Conservation (phyloP, 2,797 vertebrate species). For the Hoplostethus atlanticus region DNA sequence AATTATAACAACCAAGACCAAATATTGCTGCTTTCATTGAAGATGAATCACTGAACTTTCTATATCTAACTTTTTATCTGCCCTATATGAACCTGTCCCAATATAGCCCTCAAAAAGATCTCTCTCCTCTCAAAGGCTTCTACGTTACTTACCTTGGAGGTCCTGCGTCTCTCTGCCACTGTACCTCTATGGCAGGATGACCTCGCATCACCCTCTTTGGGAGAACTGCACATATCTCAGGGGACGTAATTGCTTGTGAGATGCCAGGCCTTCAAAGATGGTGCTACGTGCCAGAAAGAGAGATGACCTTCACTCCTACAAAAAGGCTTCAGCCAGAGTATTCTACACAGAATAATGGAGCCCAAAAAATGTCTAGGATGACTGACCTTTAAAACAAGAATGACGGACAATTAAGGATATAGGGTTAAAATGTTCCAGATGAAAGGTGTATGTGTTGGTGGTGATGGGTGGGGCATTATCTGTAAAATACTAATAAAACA, state of each 20-base stretch:
- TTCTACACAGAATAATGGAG: slow-evolving; percentile 20
- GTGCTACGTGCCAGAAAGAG: slow-evolving; percentile 23
- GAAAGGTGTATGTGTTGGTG: neutral
- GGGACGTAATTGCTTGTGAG: slow-evolving; percentile 53
- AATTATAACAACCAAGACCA: no score
- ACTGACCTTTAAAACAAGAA: slow-evolving; percentile 46
- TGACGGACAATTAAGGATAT: slow-evolving; percentile 1
- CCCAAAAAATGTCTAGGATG: slow-evolving; percentile 28
- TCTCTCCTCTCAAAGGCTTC: slow-evolving; percentile 27
- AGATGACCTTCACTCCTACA: slow-evolving; percentile 54
- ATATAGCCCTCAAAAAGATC: slow-evolving; percentile 15
- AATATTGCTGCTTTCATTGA: no score
- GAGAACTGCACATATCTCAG: slow-evolving; percentile 44
- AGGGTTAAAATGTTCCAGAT: neutral
- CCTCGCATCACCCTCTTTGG: slow-evolving; percentile 30
- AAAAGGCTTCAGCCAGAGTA: slow-evolving; percentile 40
- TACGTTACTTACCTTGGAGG: slow-evolving; percentile 41
- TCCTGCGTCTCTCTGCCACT: slow-evolving; percentile 18
- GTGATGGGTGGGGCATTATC: neutral
- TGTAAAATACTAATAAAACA: no score
- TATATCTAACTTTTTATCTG: no score
- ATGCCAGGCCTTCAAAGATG: slow-evolving; percentile 48
- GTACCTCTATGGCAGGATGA: slow-evolving; percentile 43
- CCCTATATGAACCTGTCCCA: neutral
- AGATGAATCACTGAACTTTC: no score